Base-by-base conservation (phyloP, 2,797 vertebrate species). In the Dryobates pubescens region DNA sequence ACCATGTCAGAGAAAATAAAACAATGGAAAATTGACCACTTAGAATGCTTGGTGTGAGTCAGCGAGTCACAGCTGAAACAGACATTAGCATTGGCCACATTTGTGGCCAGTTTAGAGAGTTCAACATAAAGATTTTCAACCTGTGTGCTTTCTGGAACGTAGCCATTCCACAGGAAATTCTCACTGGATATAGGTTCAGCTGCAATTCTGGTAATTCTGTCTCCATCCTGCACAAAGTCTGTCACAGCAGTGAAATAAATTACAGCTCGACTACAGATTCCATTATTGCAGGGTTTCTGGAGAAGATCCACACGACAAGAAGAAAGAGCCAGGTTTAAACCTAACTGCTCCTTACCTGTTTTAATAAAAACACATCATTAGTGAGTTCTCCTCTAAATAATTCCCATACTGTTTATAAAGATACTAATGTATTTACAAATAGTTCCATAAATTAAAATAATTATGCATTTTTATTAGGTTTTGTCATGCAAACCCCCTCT, bases 81-180 rank as follows among this genome's bases (percentile, higher is more conserved):
- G 69, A 84, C 30, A 57, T 49, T 88, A 77, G 58, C 7, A 86
- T 41, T 43, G 89, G n/a, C 17, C 47, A 51, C 10, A 18, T 32
- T 79, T 76, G 34, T 58, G 34, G 26, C 6, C 59, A 34, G 20
- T 43, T 91, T 63, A 92, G 13, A 88, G 65, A 81, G 45, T 17
- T 38, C 64, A 94, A 88, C 19, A 67, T 2, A 26, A 89, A 82
- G 51, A 68, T 71, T 92, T 62, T 71, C 43, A 88, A 99, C 99
- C 98, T 98, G 97, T 32, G 96, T 94, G 17, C 97, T 96, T 83
- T 98, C 97, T 73, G 98, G 98, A 13, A 94, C 79, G 74, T 99
- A 99, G 87, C 97, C 97, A 36, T 97, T 98, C 99, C 99, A 99
- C 43, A 99, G 96, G 76, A 98, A 98, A 74, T 97, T 97, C 13